phyloP scores from a whole-genome alignment of 2,888 invertebrate species.

The Mellilla xanthometata region DNA sequence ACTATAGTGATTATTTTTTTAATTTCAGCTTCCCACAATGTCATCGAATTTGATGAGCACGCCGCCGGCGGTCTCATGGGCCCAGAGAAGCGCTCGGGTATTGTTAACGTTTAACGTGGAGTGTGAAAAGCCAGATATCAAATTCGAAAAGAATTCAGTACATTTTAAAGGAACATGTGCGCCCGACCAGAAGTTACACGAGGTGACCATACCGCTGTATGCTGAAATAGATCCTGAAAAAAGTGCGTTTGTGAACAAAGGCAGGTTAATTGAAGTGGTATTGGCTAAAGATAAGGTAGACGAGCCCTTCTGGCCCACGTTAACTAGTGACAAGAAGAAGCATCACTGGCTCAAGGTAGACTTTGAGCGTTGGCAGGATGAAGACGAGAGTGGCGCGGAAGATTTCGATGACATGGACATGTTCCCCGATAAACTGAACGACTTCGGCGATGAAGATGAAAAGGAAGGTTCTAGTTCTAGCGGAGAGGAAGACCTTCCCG shows the following conservation, averaged over 20 bases:
- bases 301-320: constrained; percentile 92
- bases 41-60: constrained; percentile 44
- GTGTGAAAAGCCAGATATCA: constrained; percentile 90
- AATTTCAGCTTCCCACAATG: constrained; percentile 35
- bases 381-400: constrained; percentile 95
- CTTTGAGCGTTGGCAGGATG: constrained; percentile 98
- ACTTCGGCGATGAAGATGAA: constrained; percentile 60
- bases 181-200: constrained; percentile 91
- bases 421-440: constrained; percentile 59
- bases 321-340: constrained; percentile 93
- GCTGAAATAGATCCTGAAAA: constrained; percentile 92
- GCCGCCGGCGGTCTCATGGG: constrained; percentile 94
- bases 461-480: constrained; percentile 86
- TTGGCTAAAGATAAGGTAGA: constrained; percentile 85
- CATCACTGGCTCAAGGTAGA: constrained; percentile 98
- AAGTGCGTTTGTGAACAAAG: constrained; percentile 86
- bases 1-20: no score
- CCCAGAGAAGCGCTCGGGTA: constrained; percentile 91
- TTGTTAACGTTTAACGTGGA: constrained; percentile 95
- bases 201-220: constrained; percentile 92
- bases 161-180: constrained; percentile 93
- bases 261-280: constrained; percentile 87
- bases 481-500: constrained; percentile 87
- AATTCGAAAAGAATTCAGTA: constrained; percentile 85
- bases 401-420: constrained; percentile 78